These are phyloP conservation scores for Cantharis flavilabris DNA, from an alignment of 2,888 invertebrate genomes.

Conservation along the genomic window DNA sequence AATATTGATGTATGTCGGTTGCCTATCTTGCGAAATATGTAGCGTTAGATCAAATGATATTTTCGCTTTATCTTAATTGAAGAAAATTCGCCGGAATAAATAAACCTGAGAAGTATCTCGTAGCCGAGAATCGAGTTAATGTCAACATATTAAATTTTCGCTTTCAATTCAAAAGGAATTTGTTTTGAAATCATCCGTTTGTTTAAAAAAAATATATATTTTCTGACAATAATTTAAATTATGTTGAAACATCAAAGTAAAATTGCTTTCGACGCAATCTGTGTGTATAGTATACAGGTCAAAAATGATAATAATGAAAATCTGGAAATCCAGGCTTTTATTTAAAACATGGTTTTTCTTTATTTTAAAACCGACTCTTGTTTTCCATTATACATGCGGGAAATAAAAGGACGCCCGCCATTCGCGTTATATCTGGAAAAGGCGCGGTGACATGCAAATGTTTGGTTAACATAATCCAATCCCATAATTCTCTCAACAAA, in stretches of 20 bases:
- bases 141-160: too few relatives aligned
- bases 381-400: not conserved
- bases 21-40: too few relatives aligned
- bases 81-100: too few relatives aligned
- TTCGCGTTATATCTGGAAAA: not conserved
- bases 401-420: not conserved
- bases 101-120: too few relatives aligned
- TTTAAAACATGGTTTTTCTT: not conserved
- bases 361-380: not conserved
- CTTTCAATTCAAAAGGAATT: too few relatives aligned
- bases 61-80: too few relatives aligned
- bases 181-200: too few relatives aligned
- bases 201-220: not conserved
- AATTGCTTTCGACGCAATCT: not conserved
- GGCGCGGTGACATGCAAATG: not conserved
- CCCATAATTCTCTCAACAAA: not conserved
- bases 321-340: not conserved
- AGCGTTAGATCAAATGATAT: too few relatives aligned
- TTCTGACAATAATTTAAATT: not conserved
- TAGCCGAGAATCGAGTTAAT: too few relatives aligned
- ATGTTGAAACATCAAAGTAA: not conserved
- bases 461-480: not conserved
- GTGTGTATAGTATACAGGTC: not conserved
- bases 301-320: not conserved
- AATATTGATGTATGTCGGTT: too few relatives aligned